Evolutionary conservation across 1,140 invertebrate species (phyloP).

Genomic region (Ptiloglossa arizonensis): DNA sequence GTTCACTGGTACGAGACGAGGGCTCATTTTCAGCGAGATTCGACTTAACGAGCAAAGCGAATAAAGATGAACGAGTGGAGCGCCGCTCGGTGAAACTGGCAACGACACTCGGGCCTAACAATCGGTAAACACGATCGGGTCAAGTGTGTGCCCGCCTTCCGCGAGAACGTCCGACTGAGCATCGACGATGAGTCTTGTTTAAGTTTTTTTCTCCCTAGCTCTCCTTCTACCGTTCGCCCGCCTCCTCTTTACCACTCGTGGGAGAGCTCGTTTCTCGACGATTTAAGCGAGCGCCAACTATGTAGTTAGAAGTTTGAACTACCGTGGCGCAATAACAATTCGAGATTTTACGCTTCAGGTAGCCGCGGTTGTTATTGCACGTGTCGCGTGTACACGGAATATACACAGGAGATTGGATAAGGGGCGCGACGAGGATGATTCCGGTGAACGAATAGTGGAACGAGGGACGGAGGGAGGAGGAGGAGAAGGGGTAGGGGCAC

Average conservation of each 20-base stretch:
- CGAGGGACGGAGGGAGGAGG: too few species aligned
- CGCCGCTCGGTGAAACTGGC: background rate
- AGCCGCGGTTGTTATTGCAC: constrained; percentile 1
- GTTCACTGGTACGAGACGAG: background rate
- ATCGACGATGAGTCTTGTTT: background rate
- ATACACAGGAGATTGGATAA: too few species aligned
- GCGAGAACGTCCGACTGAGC: background rate
- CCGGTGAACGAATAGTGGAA: background rate
- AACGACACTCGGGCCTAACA: background rate
- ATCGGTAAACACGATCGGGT: constrained; percentile 3
- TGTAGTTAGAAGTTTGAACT: constrained; percentile 1
- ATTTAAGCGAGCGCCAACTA: background rate
- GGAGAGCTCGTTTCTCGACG: background rate
- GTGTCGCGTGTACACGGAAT: background rate
- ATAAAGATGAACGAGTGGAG: constrained; percentile 11
- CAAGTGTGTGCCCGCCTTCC: background rate
- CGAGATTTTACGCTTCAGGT: constrained; percentile 16
- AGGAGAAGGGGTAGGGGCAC: background rate
- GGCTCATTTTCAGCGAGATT: constrained; percentile 33
- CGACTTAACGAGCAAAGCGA: constrained; percentile 41
- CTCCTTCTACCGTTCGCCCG: too few species aligned
- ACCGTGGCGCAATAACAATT: constrained; percentile 10
- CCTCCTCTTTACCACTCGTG: background rate
- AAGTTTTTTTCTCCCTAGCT: too few species aligned
- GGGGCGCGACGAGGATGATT: too few species aligned